Base-by-base conservation (phyloP, 2,797 vertebrate genomes). In the Pangasius krempfi region DNA sequence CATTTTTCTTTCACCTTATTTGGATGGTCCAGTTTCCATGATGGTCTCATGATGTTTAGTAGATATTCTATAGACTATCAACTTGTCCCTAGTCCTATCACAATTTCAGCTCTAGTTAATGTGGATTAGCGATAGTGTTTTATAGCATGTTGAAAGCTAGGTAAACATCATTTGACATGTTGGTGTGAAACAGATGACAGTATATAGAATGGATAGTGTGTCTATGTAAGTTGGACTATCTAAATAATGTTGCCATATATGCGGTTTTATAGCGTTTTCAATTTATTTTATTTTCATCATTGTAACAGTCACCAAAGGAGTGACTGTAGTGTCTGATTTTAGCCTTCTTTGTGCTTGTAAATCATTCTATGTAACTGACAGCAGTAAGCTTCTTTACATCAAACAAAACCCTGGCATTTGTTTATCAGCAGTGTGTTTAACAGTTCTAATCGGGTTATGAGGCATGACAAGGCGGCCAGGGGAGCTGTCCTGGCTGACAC, bases 391-490 rank as follows among this genome's bases (percentile, higher is more conserved):
- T 50, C 16, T 72, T 60, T 22, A 75, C 84, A 84, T 78, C 33
- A 50, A 87, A 62, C 30, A 87, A 79, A 87, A 70, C 72, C 22
- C 27, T 50, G 30, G 58, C 20, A 40, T 62, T 76, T 76, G 80
- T 87, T 87, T 87, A 86, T 89, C 86, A 20, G 16, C 54, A 47
- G n/a, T 12, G 89, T 72, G 86, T 78, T 87, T 47, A 89, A 85
- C 73, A 50, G 85, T 87, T 68, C 85, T 90, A 89, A 90, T 90
- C 86, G 76, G 37, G 81, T 85, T 87, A 85, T 73, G 44, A 58
- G 86, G 82, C 40, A 68, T 79, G 72, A 70, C 88, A 37, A 80
- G 87, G 92, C 87, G 86, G 89, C 88, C 88, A 92, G 86, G 56
- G 60, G 37, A 66, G 72, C 80, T 40, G 85, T 85, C 73, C 82